Conservation (phyloP, 2,113 vertebrate species). For the Petromus typicus region DNA sequence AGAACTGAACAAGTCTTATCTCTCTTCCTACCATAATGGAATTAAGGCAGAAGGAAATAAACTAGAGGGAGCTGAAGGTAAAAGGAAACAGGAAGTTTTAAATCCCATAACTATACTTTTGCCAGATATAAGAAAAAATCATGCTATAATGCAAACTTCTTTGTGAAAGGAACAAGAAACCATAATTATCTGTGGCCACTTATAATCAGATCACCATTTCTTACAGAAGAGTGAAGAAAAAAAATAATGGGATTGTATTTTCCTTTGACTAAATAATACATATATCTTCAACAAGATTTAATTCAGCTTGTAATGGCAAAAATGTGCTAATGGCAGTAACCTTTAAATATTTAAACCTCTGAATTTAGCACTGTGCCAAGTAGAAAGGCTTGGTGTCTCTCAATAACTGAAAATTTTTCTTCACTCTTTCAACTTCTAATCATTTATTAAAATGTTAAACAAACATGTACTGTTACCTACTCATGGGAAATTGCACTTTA, state of each 20-base stretch:
- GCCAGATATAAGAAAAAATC: slow-evolving; percentile 8
- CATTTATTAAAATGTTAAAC: slow-evolving; percentile 21
- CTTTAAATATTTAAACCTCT: background rate
- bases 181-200: background rate
- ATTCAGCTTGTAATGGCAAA: slow-evolving; percentile 35
- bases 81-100: background rate
- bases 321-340: background rate
- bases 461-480: background rate
- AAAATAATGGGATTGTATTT: background rate
- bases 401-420: background rate
- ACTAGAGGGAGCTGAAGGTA: background rate
- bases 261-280: background rate
- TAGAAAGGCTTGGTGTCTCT: slow-evolving; percentile 22
- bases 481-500: background rate
- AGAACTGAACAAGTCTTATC: background rate
- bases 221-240: background rate
- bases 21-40: background rate
- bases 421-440: background rate
- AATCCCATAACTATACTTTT: background rate
- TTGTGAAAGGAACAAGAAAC: background rate
- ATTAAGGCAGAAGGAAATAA: background rate
- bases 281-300: background rate
- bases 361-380: slow-evolving; percentile 16
- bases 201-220: background rate
- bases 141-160: background rate